phyloP scores from a whole-genome alignment of 2,797 vertebrate genomes.

The Anisognathus igniventris region DNA sequence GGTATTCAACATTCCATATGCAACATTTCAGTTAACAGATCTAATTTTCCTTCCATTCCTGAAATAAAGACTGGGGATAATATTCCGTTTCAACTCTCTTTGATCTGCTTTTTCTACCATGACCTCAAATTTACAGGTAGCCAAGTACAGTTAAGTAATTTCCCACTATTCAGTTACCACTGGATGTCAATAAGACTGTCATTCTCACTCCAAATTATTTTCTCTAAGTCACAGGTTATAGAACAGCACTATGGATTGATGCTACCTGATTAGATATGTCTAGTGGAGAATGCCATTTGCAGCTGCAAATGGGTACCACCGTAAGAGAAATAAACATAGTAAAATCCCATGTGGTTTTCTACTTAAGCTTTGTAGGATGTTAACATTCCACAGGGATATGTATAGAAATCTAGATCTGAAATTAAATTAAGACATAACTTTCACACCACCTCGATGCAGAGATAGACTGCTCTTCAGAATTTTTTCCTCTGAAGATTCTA shows the following conservation, averaged over 20 bases:
- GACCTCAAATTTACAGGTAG: not conserved
- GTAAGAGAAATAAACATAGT: not conserved
- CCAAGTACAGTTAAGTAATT: not conserved
- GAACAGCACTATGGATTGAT: not conserved
- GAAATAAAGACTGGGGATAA: not conserved
- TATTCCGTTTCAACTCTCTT: not conserved
- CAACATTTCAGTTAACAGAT: not conserved
- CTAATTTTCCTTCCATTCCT: not conserved
- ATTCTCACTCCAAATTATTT: not conserved
- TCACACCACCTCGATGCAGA: not conserved
- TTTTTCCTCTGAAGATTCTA: not conserved
- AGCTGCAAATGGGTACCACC: not conserved
- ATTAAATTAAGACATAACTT: not conserved
- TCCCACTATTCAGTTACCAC: not conserved
- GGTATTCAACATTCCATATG: not conserved
- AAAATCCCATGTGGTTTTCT: not conserved
- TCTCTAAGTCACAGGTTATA: not conserved
- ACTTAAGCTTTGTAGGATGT: not conserved
- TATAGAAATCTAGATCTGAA: not conserved
- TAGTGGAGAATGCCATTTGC: not conserved
- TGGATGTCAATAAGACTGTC: not conserved
- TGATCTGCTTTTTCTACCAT: not conserved
- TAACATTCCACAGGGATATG: not conserved
- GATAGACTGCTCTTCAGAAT: not conserved
- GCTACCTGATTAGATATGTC: not conserved